A percentile compares a stretch with the other conserved stretches of the same genome.
phyloP scores from a whole-genome alignment of 2,888 invertebrate species.

The Leptopilina syphax region DNA sequence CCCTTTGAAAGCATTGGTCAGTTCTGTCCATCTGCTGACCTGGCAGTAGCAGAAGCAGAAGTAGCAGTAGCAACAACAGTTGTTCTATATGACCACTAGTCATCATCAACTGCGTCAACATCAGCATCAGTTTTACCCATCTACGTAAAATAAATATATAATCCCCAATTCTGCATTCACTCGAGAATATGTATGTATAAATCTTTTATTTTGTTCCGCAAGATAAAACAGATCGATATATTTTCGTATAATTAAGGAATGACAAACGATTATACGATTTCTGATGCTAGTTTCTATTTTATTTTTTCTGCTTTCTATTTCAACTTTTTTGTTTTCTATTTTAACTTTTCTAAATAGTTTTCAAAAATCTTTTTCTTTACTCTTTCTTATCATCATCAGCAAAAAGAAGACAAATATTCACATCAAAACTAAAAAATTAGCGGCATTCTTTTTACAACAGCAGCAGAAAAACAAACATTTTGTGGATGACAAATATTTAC shows the following conservation, averaged over 20 bases:
- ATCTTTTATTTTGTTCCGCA: not conserved
- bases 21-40: slow-evolving; percentile 75
- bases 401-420: too few species aligned
- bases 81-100: slow-evolving; percentile 56
- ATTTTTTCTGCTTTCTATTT: not conserved
- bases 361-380: too few species aligned
- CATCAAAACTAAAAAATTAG: too few species aligned
- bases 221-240: not conserved
- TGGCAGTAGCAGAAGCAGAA: slow-evolving; percentile 58
- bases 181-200: not conserved
- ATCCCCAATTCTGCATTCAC: too few species aligned
- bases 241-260: not conserved
- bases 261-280: not conserved
- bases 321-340: too few species aligned
- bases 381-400: too few species aligned
- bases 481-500: too few species aligned
- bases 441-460: too few species aligned
- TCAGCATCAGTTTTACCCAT: slow-evolving; percentile 48
- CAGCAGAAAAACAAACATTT: too few species aligned
- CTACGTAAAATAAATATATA: not conserved
- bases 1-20: slow-evolving; percentile 72
- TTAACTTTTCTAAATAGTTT: too few species aligned
- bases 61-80: slow-evolving; percentile 51
- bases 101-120: slow-evolving; percentile 69
- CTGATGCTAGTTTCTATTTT: too few species aligned